These are phyloP conservation scores for Eupristina koningsbergeri DNA, from an alignment of 1,140 invertebrate genomes.

Conservation along the genomic window DNA sequence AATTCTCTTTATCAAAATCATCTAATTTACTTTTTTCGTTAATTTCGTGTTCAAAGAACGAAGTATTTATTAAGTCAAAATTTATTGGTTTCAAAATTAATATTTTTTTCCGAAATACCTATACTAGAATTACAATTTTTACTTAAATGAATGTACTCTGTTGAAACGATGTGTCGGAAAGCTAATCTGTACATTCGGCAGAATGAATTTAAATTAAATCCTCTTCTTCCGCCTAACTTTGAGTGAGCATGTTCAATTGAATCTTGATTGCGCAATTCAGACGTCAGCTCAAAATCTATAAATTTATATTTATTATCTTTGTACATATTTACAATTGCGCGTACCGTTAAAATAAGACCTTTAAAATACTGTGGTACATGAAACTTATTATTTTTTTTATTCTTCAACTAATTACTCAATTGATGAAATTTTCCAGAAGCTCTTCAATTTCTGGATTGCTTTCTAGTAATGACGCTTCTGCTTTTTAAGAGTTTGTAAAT, in stretches of 20 bases:
- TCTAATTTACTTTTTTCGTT: too few species aligned
- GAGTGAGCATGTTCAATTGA: too few species aligned
- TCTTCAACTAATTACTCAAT: slow-evolving; percentile 46
- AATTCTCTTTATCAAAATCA: too few species aligned
- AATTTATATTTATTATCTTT: slow-evolving; percentile 51
- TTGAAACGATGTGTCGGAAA: slow-evolving; percentile 30
- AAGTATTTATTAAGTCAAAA: neutral
- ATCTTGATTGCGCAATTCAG: too few species aligned
- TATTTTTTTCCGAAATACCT: too few species aligned
- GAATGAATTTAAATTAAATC: slow-evolving; percentile 26
- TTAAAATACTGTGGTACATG: slow-evolving; percentile 15
- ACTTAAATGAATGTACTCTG: slow-evolving; percentile 1
- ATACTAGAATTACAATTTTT: too few species aligned
- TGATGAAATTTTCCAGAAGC: slow-evolving; percentile 43
- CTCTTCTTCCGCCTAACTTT: too few species aligned
- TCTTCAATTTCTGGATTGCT: slow-evolving; percentile 47
- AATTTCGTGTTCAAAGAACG: too few species aligned
- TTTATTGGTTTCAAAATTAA: neutral
- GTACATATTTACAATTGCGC: slow-evolving; percentile 53
- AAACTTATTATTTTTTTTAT: neutral
- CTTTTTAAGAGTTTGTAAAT: slow-evolving; percentile 25
- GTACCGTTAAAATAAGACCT: slow-evolving; percentile 54
- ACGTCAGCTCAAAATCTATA: too few species aligned
- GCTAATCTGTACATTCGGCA: slow-evolving; percentile 36
- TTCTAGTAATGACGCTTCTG: slow-evolving; percentile 45